Evolutionary conservation across 2,797 vertebrate species (phyloP).

Genomic region (Pristis pectinata): DNA sequence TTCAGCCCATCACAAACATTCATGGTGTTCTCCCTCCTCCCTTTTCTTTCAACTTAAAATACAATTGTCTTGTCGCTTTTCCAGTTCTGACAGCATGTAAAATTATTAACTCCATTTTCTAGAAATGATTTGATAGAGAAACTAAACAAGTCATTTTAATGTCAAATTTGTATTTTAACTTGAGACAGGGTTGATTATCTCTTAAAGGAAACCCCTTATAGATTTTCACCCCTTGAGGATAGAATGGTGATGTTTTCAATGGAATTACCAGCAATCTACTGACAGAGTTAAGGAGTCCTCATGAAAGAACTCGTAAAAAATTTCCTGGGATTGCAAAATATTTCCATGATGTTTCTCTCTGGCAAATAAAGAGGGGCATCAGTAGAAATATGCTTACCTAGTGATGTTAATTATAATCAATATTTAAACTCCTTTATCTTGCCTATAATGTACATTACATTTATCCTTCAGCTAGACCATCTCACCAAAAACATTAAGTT

Average conservation of each 20-base stretch:
- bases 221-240: neutral
- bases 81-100: neutral
- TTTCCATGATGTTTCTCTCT: no score
- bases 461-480: neutral
- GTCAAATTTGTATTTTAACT: neutral
- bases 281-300: neutral
- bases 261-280: neutral
- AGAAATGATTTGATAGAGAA: neutral
- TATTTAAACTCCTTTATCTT: neutral
- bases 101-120: neutral
- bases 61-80: no score
- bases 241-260: neutral
- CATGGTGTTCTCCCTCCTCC: no score
- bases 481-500: neutral
- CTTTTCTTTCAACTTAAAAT: no score
- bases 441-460: neutral
- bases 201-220: neutral
- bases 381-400: neutral
- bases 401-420: neutral
- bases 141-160: neutral
- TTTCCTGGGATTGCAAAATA: neutral
- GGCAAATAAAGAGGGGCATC: no score
- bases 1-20: no score
- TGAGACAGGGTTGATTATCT: neutral
- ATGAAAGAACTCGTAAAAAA: neutral